Conservation (phyloP, 1,140 invertebrate genomes). For the Scaptomyza pallida region DNA sequence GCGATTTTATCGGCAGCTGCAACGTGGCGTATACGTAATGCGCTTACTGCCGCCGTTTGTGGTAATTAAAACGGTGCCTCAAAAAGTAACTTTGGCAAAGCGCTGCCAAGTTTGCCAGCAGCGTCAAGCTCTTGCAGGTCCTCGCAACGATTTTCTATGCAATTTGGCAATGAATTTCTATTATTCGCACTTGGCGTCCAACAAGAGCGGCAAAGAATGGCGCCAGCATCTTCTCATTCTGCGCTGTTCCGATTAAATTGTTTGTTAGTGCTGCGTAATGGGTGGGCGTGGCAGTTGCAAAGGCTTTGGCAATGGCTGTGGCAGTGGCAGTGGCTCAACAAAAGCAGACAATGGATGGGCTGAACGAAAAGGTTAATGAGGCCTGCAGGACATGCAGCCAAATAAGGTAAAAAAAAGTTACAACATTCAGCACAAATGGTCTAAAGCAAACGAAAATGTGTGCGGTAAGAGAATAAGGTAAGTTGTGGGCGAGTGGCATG, state of each 20-base stretch:
- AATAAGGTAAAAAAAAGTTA: constrained; percentile 13
- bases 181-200: constrained; percentile 60
- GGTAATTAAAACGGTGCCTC: constrained; percentile 71
- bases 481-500: neutral
- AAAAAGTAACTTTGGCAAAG: constrained; percentile 53
- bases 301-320: constrained; percentile 7
- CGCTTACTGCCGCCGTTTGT: constrained; percentile 69
- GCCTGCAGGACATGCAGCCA: constrained; percentile 57
- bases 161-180: constrained; percentile 81
- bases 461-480: neutral
- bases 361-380: constrained; percentile 76
- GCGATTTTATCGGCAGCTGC: constrained; percentile 75
- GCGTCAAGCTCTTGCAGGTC: constrained; percentile 47
- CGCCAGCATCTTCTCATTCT: constrained; percentile 6
- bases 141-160: constrained; percentile 73
- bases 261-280: constrained; percentile 55
- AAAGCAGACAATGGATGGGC: constrained; percentile 64
- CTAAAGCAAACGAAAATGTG: neutral
- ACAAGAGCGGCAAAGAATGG: neutral
- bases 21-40: constrained; percentile 72
- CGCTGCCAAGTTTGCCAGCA: constrained; percentile 50
- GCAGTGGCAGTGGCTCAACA: constrained; percentile 14
- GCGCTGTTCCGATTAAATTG: constrained; percentile 41
- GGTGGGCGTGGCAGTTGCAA: constrained; percentile 26
- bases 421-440: neutral